A percentile compares a stretch with the other conserved stretches of the same genome.
Conservation (phyloP, 2,113 vertebrate genomes). For the Oenanthe melanoleuca region DNA sequence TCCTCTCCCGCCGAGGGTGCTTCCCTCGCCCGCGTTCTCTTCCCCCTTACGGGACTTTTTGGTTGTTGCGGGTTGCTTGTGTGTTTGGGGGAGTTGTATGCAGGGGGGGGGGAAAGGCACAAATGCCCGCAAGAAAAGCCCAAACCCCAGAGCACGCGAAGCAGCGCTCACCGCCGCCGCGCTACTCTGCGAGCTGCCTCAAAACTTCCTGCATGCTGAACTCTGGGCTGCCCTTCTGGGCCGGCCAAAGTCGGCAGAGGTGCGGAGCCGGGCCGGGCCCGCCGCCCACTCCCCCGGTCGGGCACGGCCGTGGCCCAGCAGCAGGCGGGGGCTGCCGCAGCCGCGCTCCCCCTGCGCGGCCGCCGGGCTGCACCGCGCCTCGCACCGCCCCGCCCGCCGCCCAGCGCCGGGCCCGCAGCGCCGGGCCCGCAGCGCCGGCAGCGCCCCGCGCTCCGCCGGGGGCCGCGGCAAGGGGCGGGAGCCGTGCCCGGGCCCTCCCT, state of each 20-base stretch:
- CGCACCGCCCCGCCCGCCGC: too few species aligned
- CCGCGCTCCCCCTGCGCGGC: too few species aligned
- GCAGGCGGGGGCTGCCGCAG: too few species aligned
- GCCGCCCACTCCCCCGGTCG: neutral
- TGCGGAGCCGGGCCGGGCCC: neutral
- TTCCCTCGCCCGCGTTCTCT: neutral
- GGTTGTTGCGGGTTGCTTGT: neutral
- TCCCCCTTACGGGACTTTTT: neutral
- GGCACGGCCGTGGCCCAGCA: neutral
- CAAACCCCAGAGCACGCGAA: neutral
- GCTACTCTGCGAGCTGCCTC: constrained; percentile 15
- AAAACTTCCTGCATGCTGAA: constrained; percentile 63
- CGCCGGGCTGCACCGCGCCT: too few species aligned
- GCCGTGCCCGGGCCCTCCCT: too few species aligned
- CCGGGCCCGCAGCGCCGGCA: too few species aligned
- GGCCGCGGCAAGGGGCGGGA: too few species aligned
- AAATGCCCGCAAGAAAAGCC: neutral
- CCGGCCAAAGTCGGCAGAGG: neutral
- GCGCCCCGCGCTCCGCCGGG: too few species aligned
- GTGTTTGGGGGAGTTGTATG: neutral
- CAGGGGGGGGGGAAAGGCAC: neutral
- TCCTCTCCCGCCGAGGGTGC: neutral
- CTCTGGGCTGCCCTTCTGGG: neutral
- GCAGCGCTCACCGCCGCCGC: neutral
- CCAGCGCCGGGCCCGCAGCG: too few species aligned